Evolutionary conservation across 2,113 vertebrate genomes (phyloP).

Genomic region (Chaetodon trifascialis): DNA sequence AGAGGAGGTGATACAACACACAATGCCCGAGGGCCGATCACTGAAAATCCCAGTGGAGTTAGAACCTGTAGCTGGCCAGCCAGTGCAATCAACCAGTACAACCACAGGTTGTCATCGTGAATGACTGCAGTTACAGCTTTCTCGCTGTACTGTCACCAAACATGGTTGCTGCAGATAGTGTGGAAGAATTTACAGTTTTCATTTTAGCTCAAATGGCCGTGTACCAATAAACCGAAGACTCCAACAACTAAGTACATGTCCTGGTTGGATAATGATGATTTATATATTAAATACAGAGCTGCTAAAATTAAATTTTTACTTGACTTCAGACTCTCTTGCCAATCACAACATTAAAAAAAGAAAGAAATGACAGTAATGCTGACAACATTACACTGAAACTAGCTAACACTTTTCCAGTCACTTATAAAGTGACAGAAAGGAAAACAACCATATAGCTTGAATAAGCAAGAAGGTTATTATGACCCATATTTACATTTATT

Average conservation of each 20-base stretch:
- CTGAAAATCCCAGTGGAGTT: conserved; percentile 36
- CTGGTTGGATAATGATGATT: background rate
- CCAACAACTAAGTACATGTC: background rate
- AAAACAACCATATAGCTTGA: too few species aligned
- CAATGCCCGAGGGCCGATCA: conserved; percentile 1
- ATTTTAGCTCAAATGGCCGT: background rate
- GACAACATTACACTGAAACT: too few species aligned
- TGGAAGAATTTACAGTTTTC: background rate
- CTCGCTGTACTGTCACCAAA: conserved; percentile 1
- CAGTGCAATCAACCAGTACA: conserved; percentile 17
- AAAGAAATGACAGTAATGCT: too few species aligned
- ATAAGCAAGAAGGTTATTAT: too few species aligned
- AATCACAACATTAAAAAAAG: too few species aligned
- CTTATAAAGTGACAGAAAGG: too few species aligned
- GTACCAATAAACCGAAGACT: background rate
- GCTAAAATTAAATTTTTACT: too few species aligned
- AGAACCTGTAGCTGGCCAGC: background rate
- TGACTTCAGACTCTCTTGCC: background rate
- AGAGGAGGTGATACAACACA: conserved; percentile 30
- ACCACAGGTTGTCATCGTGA: conserved; percentile 40
- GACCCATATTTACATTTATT: too few species aligned
- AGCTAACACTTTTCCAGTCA: background rate
- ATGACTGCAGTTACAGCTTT: conserved; percentile 30
- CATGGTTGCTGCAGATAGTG: background rate
- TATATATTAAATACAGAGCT: background rate